Evolutionary conservation across 2,888 invertebrate species (phyloP).

Genomic region (Anoncus sp.): DNA sequence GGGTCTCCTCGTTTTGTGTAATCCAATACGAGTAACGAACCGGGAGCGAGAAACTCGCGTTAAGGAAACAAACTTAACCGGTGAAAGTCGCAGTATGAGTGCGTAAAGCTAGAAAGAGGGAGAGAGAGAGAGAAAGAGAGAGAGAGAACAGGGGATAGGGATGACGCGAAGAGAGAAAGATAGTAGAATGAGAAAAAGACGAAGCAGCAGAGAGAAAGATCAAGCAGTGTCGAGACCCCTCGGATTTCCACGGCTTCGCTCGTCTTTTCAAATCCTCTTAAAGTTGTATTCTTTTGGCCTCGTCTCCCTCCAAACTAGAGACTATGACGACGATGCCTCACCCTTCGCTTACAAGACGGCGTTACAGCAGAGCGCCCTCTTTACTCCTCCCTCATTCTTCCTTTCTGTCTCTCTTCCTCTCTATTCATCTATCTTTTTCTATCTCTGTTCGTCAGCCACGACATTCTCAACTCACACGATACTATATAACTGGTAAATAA

Average conservation of each 20-base stretch:
- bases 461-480: constrained; percentile 52
- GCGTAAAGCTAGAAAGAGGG: constrained; percentile 38
- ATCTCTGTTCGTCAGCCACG: constrained; percentile 13
- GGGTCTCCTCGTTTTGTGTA: constrained; percentile 56
- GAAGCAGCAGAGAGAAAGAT: constrained; percentile 73
- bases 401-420: constrained; percentile 9
- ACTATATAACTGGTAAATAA: constrained; percentile 72
- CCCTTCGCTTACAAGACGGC: constrained; percentile 60
- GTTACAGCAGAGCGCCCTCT: constrained; percentile 56
- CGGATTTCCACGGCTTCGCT: constrained; percentile 82
- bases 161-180: constrained; percentile 46
- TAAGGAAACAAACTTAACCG: constrained; percentile 65
- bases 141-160: constrained; percentile 29
- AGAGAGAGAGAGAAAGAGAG: constrained; percentile 22
- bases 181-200: constrained; percentile 64
- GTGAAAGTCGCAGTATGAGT: constrained; percentile 57
- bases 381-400: constrained; percentile 26
- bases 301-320: constrained; percentile 70
- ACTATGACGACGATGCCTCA: constrained; percentile 52
- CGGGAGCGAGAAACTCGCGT: constrained; percentile 62
- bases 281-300: constrained; percentile 83
- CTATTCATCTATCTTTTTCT: constrained; percentile 12
- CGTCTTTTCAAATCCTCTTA: constrained; percentile 82
- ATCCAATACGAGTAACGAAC: constrained; percentile 64
- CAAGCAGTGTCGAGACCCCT: constrained; percentile 82